Percentiles rank a stretch among this genome's conserved stretches.
Conservation (phyloP, 2,888 invertebrate species). For the Erebia palarica region DNA sequence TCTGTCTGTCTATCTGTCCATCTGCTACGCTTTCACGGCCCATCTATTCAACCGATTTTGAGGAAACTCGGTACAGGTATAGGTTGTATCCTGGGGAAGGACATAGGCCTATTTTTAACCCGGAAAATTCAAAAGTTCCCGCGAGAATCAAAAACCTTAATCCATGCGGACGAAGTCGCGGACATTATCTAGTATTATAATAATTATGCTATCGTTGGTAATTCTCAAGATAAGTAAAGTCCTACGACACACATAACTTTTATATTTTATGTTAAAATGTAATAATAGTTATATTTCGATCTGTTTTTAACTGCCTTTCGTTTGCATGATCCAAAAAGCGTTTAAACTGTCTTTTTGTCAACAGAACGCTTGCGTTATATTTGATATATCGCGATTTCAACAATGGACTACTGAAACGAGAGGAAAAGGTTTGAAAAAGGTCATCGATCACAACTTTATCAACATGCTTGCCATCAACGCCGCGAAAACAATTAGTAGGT, state of each 20-base stretch:
- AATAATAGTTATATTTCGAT: background rate
- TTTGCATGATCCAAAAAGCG: slow-evolving; percentile 17
- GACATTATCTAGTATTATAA: too few species aligned
- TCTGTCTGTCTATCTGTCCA: too few species aligned
- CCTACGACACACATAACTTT: background rate
- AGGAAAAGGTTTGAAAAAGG: slow-evolving; percentile 65
- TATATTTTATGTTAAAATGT: background rate
- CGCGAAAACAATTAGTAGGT: slow-evolving; percentile 80
- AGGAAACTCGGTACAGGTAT: too few species aligned
- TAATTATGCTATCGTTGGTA: background rate
- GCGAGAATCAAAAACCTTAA: too few species aligned
- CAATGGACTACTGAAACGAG: slow-evolving; percentile 41
- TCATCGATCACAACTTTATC: slow-evolving; percentile 77
- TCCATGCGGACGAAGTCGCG: too few species aligned
- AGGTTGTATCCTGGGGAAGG: too few species aligned
- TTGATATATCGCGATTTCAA: slow-evolving; percentile 46
- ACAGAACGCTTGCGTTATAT: slow-evolving; percentile 36
- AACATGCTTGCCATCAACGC: slow-evolving; percentile 71
- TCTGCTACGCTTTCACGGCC: too few species aligned
- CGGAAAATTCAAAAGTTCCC: too few species aligned
- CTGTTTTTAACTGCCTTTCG: slow-evolving; percentile 8
- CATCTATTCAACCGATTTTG: too few species aligned
- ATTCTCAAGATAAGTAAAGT: background rate
- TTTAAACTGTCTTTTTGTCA: slow-evolving; percentile 20
- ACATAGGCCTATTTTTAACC: too few species aligned